Conservation (phyloP, 2,888 invertebrate species). For the Hemicrepidius hirtus region DNA sequence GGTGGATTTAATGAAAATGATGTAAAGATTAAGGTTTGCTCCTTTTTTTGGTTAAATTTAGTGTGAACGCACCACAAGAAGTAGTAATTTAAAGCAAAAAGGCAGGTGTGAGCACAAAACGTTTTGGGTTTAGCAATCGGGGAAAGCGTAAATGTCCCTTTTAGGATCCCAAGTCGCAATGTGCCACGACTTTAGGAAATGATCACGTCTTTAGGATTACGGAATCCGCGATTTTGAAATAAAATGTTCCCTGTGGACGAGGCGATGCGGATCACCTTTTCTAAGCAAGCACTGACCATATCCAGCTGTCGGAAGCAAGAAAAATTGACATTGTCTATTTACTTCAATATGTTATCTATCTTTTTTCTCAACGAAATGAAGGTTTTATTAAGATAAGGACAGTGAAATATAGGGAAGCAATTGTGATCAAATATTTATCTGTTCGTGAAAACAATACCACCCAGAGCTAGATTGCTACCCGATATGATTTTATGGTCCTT, state of each 20-base stretch:
- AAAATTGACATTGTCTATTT: slow-evolving; percentile 44
- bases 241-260: slow-evolving; percentile 14
- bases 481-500: slow-evolving; percentile 51
- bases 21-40: not conserved
- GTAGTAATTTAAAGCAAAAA: slow-evolving; percentile 18
- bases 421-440: slow-evolving; percentile 52
- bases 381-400: slow-evolving; percentile 45
- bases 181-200: slow-evolving; percentile 25
- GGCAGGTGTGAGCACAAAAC: slow-evolving; percentile 24
- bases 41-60: not conserved
- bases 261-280: slow-evolving; percentile 21
- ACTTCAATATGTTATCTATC: slow-evolving; percentile 39
- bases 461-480: slow-evolving; percentile 43
- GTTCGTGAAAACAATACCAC: slow-evolving; percentile 42
- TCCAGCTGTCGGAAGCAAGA: slow-evolving; percentile 29
- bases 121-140: slow-evolving; percentile 23
- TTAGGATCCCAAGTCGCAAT: slow-evolving; percentile 15
- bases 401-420: slow-evolving; percentile 40
- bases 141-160: slow-evolving; percentile 32
- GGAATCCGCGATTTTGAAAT: slow-evolving; percentile 15
- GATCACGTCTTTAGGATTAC: slow-evolving; percentile 26
- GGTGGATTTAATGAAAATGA: slow-evolving; percentile 26
- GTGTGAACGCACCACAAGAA: slow-evolving; percentile 7
- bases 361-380: slow-evolving; percentile 35
- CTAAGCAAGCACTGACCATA: slow-evolving; percentile 26